Evolutionary conservation across 2,797 vertebrate genomes (phyloP).

Genomic region (Limnodromus scolopaceus): DNA sequence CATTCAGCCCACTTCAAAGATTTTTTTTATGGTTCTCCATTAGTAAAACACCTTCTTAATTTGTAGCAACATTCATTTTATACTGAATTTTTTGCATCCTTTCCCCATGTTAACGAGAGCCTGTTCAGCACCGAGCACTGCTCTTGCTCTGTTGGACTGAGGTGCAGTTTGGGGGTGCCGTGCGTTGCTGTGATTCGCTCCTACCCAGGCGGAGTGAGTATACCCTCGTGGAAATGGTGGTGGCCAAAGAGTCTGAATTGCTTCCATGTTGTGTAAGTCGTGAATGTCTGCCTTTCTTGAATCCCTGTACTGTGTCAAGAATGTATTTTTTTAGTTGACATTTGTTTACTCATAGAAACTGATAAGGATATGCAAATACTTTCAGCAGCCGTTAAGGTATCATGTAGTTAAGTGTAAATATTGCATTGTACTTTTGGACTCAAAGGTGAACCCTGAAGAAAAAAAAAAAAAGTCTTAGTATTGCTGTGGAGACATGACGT

Average conservation of each 20-base stretch:
- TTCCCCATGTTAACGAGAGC: neutral
- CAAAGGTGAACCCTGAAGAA: neutral
- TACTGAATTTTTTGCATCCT: neutral
- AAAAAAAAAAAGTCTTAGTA: neutral
- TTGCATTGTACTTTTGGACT: neutral
- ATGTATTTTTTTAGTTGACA: neutral
- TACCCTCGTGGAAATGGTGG: neutral
- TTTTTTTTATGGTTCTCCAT: neutral
- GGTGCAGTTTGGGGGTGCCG: neutral
- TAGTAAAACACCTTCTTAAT: neutral
- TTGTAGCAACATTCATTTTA: neutral
- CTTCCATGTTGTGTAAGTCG: neutral
- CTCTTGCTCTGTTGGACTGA: neutral
- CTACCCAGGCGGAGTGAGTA: neutral
- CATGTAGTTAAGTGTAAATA: neutral
- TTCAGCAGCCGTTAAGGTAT: neutral
- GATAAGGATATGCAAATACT: neutral
- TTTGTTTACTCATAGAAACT: neutral
- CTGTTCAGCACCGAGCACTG: neutral
- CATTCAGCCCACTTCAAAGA: neutral
- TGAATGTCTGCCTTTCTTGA: neutral
- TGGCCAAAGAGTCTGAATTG: neutral
- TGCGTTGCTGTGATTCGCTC: neutral
- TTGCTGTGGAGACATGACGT: neutral
- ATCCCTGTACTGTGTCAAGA: neutral